phyloP scores from a whole-genome alignment of 1,140 invertebrate genomes.

The Asbolus verrucosus region DNA sequence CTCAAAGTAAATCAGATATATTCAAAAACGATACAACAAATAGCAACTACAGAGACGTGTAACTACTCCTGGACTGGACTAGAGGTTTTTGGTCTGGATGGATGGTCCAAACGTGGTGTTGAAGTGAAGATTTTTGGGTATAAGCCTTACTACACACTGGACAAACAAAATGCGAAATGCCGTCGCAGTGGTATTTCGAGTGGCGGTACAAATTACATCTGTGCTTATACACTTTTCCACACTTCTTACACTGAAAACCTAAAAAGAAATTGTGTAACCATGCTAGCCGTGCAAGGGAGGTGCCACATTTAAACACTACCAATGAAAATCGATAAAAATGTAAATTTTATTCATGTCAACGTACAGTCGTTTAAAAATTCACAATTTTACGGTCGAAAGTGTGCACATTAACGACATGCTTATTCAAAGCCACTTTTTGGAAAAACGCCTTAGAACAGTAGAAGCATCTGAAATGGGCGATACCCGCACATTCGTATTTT shows the following conservation, averaged over 20 bases:
- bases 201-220: conserved; percentile 59
- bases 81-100: too few species aligned
- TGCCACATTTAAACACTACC: too few species aligned
- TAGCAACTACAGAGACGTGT: too few species aligned
- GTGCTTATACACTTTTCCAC: conserved; percentile 54
- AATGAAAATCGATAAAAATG: background rate
- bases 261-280: conserved; percentile 4
- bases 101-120: background rate
- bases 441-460: conserved; percentile 45
- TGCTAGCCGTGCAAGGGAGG: too few species aligned
- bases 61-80: too few species aligned
- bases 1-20: too few species aligned
- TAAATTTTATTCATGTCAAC: too few species aligned
- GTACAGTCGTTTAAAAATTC: too few species aligned
- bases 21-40: too few species aligned
- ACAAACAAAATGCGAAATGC: conserved; percentile 67
- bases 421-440: background rate
- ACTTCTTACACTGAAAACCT: conserved; percentile 45
- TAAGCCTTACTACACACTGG: conserved; percentile 58
- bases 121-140: conserved; percentile 12
- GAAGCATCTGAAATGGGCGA: conserved; percentile 46
- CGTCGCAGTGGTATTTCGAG: conserved; percentile 67
- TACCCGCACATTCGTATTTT: conserved; percentile 48
- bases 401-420: background rate
- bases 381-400: background rate